Conservation (phyloP, 2,113 vertebrate species). For the Baryphthengus martii region DNA sequence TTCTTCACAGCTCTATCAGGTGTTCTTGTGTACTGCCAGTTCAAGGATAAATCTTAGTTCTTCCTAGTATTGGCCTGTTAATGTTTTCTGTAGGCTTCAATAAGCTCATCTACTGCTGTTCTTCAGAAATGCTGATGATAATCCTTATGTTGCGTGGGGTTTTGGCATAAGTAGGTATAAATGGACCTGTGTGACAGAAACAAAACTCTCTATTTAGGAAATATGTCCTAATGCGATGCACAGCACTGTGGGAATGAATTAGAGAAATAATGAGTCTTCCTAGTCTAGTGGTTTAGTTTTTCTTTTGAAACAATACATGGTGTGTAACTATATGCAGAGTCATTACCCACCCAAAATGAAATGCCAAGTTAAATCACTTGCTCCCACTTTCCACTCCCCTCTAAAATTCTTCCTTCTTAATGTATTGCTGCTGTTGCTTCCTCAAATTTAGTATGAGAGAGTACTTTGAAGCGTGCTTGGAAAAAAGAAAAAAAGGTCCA, state of each 20-base stretch:
- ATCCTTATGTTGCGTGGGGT: neutral
- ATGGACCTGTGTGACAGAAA: neutral
- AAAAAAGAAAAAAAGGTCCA: neutral
- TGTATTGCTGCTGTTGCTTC: neutral
- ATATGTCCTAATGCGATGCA: neutral
- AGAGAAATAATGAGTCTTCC: neutral
- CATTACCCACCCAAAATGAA: neutral
- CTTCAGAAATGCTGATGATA: neutral
- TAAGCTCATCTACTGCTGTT: neutral
- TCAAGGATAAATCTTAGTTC: neutral
- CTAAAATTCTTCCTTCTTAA: neutral
- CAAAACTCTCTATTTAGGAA: neutral
- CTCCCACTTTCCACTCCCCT: neutral
- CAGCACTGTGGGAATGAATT: neutral
- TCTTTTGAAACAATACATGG: neutral
- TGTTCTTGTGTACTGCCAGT: neutral
- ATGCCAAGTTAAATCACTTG: neutral
- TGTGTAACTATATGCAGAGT: neutral
- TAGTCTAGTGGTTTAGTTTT: neutral
- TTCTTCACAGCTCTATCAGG: neutral
- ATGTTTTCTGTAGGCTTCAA: neutral
- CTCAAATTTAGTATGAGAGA: neutral
- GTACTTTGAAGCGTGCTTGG: neutral
- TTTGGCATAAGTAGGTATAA: neutral
- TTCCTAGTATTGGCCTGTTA: neutral